Conservation (phyloP, 1,140 invertebrate species). For the Piezodorus guildinii region DNA sequence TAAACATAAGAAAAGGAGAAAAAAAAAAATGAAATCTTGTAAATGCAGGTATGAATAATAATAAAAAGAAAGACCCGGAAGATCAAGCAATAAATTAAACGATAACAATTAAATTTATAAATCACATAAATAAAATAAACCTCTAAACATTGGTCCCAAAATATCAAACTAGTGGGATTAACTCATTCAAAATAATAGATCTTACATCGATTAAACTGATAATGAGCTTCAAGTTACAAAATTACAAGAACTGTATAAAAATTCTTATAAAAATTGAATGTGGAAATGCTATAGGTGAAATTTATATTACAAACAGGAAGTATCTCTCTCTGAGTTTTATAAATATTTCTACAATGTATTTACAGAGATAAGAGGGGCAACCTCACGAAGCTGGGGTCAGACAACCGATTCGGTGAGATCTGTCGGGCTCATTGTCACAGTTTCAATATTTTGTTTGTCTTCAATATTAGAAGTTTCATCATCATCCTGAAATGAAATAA, state of each 20-base stretch:
- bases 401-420: slow-evolving; percentile 17
- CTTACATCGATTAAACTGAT: neutral
- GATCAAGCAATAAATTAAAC: neutral
- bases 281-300: neutral
- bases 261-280: slow-evolving; percentile 2
- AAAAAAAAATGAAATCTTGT: neutral
- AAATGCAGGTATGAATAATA: too few species aligned
- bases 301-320: slow-evolving; percentile 10
- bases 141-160: neutral
- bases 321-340: neutral
- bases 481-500: neutral
- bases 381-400: slow-evolving; percentile 14
- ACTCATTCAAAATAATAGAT: neutral
- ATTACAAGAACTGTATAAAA: slow-evolving; percentile 12
- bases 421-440: neutral
- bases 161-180: neutral
- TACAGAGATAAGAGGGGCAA: slow-evolving; percentile 2
- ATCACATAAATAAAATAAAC: neutral
- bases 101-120: neutral
- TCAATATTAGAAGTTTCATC: neutral
- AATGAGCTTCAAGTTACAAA: neutral
- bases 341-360: slow-evolving; percentile 17
- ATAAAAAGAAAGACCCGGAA: neutral
- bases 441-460: neutral
- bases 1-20: neutral